Evolutionary conservation across 1,140 invertebrate species (phyloP).

Genomic region (Pseudomyrmex dendroicus): DNA sequence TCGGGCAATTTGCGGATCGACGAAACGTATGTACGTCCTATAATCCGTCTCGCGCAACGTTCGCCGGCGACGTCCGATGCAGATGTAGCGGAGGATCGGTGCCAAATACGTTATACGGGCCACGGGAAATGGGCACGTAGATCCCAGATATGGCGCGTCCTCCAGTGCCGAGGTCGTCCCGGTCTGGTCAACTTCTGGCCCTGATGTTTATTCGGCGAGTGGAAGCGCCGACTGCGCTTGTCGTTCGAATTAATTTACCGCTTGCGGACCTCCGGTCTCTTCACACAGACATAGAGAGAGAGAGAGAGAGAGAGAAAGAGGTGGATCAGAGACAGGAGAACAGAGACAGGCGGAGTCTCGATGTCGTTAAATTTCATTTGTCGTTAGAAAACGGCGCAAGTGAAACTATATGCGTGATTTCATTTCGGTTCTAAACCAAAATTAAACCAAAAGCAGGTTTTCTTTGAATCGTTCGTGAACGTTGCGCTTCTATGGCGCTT

Average conservation of each 20-base stretch:
- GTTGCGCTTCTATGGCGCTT: neutral
- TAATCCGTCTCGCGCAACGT: constrained; percentile 50
- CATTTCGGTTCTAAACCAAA: too few relatives aligned
- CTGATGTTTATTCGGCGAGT: constrained; percentile 79
- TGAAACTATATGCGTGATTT: neutral
- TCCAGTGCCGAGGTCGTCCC: constrained; percentile 40
- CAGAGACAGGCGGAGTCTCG: neutral
- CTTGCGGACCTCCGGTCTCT: constrained; percentile 60
- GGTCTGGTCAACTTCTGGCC: constrained; percentile 77
- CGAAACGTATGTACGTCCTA: constrained; percentile 44
- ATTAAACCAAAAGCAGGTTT: neutral
- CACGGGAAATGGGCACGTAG: constrained; percentile 64
- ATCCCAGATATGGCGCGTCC: constrained; percentile 64
- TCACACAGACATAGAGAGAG: constrained; percentile 47
- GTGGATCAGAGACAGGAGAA: neutral
- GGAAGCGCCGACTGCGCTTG: constrained; percentile 76
- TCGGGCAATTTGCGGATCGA: constrained; percentile 60
- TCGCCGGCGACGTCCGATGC: constrained; percentile 70
- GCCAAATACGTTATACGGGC: constrained; percentile 71
- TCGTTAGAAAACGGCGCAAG: neutral
- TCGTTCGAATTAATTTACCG: constrained; percentile 80
- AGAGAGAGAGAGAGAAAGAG: neutral
- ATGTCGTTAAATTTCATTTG: constrained; percentile 37
- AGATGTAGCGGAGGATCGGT: constrained; percentile 71
- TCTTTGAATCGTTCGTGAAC: neutral